phyloP scores from a whole-genome alignment of 2,797 vertebrate species.

The Chlorospingus flavigularis region DNA sequence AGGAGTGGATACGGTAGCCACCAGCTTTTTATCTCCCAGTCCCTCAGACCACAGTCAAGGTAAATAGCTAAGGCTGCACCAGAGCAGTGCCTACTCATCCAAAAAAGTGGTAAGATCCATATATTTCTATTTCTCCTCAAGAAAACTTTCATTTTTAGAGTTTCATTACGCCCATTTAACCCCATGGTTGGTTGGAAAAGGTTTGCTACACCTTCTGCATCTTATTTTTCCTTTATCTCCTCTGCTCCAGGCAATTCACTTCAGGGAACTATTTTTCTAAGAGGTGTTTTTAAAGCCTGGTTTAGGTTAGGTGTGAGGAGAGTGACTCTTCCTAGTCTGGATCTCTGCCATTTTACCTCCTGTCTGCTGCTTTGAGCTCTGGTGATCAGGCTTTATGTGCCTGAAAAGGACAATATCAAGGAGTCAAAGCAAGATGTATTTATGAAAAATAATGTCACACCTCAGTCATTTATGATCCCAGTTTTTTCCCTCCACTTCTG shows the following conservation, averaged over 20 bases:
- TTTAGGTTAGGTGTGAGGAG: background rate
- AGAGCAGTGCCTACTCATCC: background rate
- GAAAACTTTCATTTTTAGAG: background rate
- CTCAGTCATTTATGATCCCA: background rate
- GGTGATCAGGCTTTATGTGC: background rate
- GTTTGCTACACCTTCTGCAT: background rate
- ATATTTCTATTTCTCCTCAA: background rate
- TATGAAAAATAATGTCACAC: background rate
- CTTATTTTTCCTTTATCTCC: background rate
- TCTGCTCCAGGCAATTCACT: background rate
- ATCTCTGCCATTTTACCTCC: background rate
- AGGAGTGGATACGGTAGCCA: accelerated
- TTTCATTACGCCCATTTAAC: background rate
- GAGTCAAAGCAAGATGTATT: background rate
- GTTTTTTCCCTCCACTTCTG: background rate
- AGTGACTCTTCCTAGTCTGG: background rate
- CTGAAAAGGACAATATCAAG: background rate
- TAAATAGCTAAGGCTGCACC: background rate
- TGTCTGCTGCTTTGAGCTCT: background rate
- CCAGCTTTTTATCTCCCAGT: background rate
- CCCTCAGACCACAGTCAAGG: background rate
- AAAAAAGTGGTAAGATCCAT: background rate
- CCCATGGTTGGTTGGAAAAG: background rate
- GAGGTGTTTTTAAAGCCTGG: background rate
- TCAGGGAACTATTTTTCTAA: background rate